These are phyloP conservation scores for Dendroctonus ponderosae DNA, from an alignment of 1,140 invertebrate genomes.

Conservation along the genomic window DNA sequence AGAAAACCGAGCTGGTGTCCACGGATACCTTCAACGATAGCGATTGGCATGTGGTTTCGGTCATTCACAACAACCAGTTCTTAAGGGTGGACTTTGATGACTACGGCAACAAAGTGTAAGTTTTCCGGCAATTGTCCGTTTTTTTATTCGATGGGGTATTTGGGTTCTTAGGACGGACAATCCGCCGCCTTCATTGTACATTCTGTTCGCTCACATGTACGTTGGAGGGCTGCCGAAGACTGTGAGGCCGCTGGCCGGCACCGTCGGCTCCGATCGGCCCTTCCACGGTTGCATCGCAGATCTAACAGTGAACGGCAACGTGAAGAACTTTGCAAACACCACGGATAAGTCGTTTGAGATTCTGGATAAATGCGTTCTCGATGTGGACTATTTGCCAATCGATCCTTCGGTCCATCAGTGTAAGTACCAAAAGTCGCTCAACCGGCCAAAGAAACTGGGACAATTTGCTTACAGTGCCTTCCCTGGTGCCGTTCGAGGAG, in stretches of 20 bases:
- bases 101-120: conserved; percentile 63
- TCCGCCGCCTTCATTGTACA: conserved; percentile 58
- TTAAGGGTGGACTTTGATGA: conserved; percentile 85
- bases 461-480: conserved; percentile 23
- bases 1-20: conserved; percentile 61
- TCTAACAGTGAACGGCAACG: conserved; percentile 75
- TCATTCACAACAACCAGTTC: conserved; percentile 64
- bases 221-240: conserved; percentile 78
- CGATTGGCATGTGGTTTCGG: conserved; percentile 90
- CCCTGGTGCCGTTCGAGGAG: conserved; percentile 36
- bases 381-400: conserved; percentile 36
- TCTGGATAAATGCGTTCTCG: conserved; percentile 63
- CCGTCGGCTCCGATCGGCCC: conserved; percentile 51
- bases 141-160: not conserved
- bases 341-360: conserved; percentile 63
- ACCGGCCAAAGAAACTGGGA: not conserved
- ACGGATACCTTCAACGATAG: conserved; percentile 78
- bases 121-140: conserved; percentile 2
- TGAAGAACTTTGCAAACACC: conserved; percentile 78
- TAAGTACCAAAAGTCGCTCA: conserved; percentile 26
- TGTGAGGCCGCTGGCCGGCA: conserved; percentile 51
- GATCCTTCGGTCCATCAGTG: conserved; percentile 41
- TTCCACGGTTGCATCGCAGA: conserved; percentile 87
- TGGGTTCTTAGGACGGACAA: conserved; percentile 53
- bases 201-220: conserved; percentile 69